Evolutionary conservation across 2,797 vertebrate species (phyloP).

Genomic region (Australoheros facetus): DNA sequence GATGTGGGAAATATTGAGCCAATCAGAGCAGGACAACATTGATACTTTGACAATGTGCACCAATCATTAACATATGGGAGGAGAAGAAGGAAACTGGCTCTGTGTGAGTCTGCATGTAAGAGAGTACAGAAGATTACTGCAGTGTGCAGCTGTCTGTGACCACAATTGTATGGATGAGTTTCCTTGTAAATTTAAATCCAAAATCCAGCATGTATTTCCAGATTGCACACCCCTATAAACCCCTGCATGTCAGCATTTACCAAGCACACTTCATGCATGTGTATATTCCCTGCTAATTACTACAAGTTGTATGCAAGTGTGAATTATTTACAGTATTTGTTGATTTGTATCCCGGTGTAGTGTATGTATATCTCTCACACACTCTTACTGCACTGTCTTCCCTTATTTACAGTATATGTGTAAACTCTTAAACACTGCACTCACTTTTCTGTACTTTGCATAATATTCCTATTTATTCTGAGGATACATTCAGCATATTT

Average conservation of each 20-base stretch:
- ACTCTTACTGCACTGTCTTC: neutral
- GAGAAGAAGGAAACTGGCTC: neutral
- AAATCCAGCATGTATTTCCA: neutral
- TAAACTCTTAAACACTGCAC: neutral
- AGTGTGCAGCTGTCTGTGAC: neutral
- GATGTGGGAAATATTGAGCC: conserved; percentile 35
- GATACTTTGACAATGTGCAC: conserved; percentile 12
- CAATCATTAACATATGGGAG: conserved; percentile 16
- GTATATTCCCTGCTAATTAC: neutral
- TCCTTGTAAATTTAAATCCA: neutral
- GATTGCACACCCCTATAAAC: neutral
- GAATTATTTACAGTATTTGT: neutral
- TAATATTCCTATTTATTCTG: neutral
- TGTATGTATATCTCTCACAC: neutral
- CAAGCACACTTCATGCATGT: neutral
- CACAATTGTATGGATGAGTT: neutral
- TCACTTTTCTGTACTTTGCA: neutral
- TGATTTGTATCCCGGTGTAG: neutral
- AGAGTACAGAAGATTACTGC: neutral
- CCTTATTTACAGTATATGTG: too few relatives aligned
- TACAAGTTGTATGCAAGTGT: neutral
- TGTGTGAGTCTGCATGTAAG: neutral
- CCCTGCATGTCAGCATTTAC: neutral
- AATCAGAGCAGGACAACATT: conserved; percentile 23
- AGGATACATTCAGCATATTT: neutral